Percentiles rank a stretch among this genome's conserved stretches.
Evolutionary conservation across 2,797 vertebrate genomes (phyloP).

Genomic region (Passerculus sandwichensis): DNA sequence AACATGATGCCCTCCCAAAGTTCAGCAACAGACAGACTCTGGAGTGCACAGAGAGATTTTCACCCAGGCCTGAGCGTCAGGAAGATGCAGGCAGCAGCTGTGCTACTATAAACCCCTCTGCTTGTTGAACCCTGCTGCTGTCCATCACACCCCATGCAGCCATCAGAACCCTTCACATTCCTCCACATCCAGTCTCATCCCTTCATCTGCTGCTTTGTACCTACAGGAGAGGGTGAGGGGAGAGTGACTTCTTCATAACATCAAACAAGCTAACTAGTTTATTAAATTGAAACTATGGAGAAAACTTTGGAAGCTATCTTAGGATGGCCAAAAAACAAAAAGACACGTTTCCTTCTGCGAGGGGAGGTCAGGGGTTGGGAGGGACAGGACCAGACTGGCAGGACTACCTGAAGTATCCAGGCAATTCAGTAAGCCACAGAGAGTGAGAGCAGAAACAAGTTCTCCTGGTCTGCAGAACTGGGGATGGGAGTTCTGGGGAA

Average conservation of each 20-base stretch:
- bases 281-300: not conserved
- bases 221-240: not conserved
- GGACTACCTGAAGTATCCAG: not conserved
- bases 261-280: not conserved
- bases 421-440: not conserved
- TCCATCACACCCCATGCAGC: not conserved
- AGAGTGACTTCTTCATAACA: not conserved
- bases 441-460: not conserved
- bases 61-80: not conserved
- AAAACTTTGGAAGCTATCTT: not conserved
- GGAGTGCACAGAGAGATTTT: not conserved
- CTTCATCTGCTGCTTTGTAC: not conserved
- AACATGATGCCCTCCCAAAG: not conserved
- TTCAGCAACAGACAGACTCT: not conserved
- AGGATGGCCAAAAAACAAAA: not conserved
- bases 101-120: not conserved
- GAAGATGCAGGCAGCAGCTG: slow-evolving; percentile 32
- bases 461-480: not conserved
- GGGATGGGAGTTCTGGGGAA: not conserved
- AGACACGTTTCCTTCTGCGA: not conserved
- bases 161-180: not conserved
- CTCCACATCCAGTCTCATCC: not conserved
- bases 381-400: not conserved
- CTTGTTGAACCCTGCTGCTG: not conserved
- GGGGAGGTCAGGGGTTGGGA: not conserved